Evolutionary conservation across 2,797 vertebrate genomes (phyloP).

Genomic region (Gymnoscopelus microlampas): DNA sequence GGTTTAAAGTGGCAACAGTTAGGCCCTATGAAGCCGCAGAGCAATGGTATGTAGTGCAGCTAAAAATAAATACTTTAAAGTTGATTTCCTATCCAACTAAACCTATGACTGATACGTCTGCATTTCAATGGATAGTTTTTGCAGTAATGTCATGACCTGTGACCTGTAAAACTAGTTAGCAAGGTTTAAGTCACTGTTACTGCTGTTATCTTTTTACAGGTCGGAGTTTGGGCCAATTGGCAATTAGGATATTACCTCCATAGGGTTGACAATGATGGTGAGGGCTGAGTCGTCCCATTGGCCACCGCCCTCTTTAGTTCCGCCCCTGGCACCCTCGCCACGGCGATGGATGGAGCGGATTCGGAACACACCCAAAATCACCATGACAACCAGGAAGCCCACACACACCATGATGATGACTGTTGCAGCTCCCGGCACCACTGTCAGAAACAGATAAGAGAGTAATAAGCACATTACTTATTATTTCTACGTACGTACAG

Average conservation of each 20-base stretch:
- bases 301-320: conserved; percentile 84
- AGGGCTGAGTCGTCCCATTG: conserved; percentile 98
- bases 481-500: too few relatives aligned
- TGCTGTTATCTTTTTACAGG: too few relatives aligned
- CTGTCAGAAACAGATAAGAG: conserved; percentile 62
- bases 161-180: too few relatives aligned
- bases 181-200: too few relatives aligned
- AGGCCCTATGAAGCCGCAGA: too few relatives aligned
- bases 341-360: conserved; percentile 95
- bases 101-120: too few relatives aligned
- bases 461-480: not conserved
- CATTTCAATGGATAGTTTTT: too few relatives aligned
- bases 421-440: conserved; percentile 95
- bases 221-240: not conserved
- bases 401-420: conserved; percentile 98
- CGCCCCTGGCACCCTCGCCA: conserved; percentile 78
- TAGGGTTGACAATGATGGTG: conserved; percentile 98
- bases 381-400: conserved; percentile 97
- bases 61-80: too few relatives aligned
- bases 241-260: conserved; percentile 87
- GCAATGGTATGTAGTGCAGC: too few relatives aligned
- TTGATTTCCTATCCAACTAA: too few relatives aligned
- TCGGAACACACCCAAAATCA: conserved; percentile 94
- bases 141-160: too few relatives aligned
- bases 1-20: too few relatives aligned